These are phyloP conservation scores for Arenaria interpres DNA, from an alignment of 2,113 vertebrate species.

Conservation along the genomic window DNA sequence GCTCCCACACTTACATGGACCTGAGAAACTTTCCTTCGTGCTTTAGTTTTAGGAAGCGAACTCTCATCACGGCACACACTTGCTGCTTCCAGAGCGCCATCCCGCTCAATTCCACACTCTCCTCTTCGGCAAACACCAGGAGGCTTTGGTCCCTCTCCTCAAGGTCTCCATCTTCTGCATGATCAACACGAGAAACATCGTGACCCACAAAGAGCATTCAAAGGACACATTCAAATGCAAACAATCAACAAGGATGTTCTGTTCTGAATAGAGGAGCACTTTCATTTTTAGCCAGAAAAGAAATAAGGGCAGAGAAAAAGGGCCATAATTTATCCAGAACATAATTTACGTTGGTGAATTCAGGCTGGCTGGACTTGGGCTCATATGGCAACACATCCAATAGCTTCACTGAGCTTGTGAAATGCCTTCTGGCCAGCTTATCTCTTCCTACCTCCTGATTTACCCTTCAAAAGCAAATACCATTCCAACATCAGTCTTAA, in stretches of 20 bases:
- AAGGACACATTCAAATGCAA: neutral
- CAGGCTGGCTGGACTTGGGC: neutral
- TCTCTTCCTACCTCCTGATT: neutral
- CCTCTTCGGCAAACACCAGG: constrained; percentile 62
- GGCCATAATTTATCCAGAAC: neutral
- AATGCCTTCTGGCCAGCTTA: neutral
- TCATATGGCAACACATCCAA: neutral
- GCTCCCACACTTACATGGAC: constrained; percentile 52
- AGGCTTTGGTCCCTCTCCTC: constrained; percentile 74
- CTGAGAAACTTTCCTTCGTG: constrained; percentile 77
- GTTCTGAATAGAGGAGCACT: neutral
- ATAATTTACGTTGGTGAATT: neutral
- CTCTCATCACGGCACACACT: constrained; percentile 79
- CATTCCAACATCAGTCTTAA: neutral
- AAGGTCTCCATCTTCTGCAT: constrained; percentile 61
- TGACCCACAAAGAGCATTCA: constrained; percentile 66
- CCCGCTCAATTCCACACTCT: constrained; percentile 9
- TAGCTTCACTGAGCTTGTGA: neutral
- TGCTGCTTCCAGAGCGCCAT: constrained; percentile 89
- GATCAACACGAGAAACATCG: constrained; percentile 72
- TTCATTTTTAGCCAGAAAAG: neutral
- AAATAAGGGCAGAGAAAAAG: neutral
- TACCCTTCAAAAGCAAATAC: neutral
- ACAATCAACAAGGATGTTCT: neutral
- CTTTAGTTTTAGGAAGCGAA: constrained; percentile 86